phyloP scores from a whole-genome alignment of 2,888 invertebrate species.

The Belgica antarctica region DNA sequence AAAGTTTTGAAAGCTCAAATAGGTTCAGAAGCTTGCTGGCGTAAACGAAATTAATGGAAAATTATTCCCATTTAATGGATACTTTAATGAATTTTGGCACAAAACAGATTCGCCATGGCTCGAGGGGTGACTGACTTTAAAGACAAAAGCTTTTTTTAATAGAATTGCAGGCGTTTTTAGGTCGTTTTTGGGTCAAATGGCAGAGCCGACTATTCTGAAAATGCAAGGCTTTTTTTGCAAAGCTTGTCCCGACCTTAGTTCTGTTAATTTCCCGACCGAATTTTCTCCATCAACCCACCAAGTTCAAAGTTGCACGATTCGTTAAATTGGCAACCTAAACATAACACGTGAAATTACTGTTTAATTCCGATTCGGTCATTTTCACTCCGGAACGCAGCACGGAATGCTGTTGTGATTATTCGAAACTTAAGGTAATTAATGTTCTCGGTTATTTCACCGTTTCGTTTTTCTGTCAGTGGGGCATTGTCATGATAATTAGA shows the following conservation, averaged over 20 bases:
- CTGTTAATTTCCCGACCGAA: too few relatives aligned
- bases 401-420: not conserved
- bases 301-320: not conserved
- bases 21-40: not conserved
- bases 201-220: too few relatives aligned
- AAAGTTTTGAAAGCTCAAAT: not conserved
- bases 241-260: too few relatives aligned
- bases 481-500: slow-evolving; percentile 36
- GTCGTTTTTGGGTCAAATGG: too few relatives aligned
- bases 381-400: not conserved
- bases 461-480: not conserved
- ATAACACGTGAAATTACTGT: too few relatives aligned
- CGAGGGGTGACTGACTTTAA: too few relatives aligned
- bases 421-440: slow-evolving; percentile 32
- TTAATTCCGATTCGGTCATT: slow-evolving; percentile 2
- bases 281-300: too few relatives aligned
- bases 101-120: too few relatives aligned
- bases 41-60: slow-evolving; percentile 5
- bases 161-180: too few relatives aligned
- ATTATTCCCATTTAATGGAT: not conserved
- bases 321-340: not conserved
- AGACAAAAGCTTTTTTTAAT: too few relatives aligned
- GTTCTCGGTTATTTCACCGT: slow-evolving; percentile 28
- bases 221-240: too few relatives aligned
- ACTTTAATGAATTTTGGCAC: not conserved